These are phyloP conservation scores for Cochlearius cochlearius DNA, from an alignment of 2,113 vertebrate genomes.

Conservation along the genomic window DNA sequence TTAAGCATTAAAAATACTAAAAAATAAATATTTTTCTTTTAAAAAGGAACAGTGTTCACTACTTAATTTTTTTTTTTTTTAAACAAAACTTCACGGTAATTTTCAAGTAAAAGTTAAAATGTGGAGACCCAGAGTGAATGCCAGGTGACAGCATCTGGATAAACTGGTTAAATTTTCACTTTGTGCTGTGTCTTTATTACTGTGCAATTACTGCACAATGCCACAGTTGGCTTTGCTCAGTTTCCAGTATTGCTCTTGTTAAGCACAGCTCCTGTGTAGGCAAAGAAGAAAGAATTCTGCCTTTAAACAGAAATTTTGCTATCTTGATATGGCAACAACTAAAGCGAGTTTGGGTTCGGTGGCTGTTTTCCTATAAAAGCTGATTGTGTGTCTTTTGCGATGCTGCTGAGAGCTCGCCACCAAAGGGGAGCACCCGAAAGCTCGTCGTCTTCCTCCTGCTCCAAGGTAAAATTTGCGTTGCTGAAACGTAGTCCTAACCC, in stretches of 20 bases:
- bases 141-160: background rate
- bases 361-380: background rate
- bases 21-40: background rate
- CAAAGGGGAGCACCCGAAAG: background rate
- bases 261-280: background rate
- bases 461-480: background rate
- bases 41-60: accelerated
- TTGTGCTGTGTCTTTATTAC: background rate
- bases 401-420: background rate
- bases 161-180: background rate
- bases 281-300: background rate
- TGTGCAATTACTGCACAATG: background rate
- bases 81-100: background rate
- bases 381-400: too few species aligned
- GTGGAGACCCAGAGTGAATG: background rate
- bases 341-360: background rate
- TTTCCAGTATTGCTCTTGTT: background rate
- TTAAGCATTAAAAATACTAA: background rate
- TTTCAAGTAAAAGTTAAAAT: background rate
- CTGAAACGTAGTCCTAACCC: background rate
- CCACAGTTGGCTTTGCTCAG: background rate
- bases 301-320: background rate
- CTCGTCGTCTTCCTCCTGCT: background rate
- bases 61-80: background rate
- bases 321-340: background rate